These are phyloP conservation scores for Aurelia aurita complex sp. Pacific DNA, from an alignment of 30 jellyfish, hydroid and myxozoan genomes.

Conservation along the genomic window DNA sequence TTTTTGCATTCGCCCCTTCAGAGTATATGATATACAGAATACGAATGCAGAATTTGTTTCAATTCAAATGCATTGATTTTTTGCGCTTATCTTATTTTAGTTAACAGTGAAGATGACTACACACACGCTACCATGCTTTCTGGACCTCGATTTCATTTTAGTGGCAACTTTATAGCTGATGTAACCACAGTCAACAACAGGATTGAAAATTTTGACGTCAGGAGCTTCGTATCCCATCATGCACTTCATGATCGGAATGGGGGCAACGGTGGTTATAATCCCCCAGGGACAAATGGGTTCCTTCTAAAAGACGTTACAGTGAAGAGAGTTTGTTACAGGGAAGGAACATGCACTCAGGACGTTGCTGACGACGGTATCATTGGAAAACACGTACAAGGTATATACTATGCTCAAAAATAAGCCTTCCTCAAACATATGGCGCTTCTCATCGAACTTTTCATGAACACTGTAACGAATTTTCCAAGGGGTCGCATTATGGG, in stretches of 20 bases:
- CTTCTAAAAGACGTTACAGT: slow-evolving; percentile 11
- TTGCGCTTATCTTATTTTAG: too few species aligned
- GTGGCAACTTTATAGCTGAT: slow-evolving; percentile 43
- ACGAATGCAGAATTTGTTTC: too few species aligned
- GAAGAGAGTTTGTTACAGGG: slow-evolving; percentile 25
- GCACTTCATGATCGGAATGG: slow-evolving; percentile 36
- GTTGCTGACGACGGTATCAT: slow-evolving; percentile 2
- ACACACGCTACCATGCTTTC: slow-evolving; percentile 22
- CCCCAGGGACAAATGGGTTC: slow-evolving; percentile 47
- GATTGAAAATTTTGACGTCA: slow-evolving; percentile 21
- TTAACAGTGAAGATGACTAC: neutral
- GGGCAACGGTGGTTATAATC: slow-evolving; percentile 62
- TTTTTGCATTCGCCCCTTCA: too few species aligned
- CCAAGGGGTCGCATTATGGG: too few species aligned
- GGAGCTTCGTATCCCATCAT: slow-evolving; percentile 46
- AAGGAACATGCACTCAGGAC: slow-evolving; percentile 23
- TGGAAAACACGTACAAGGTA: slow-evolving; percentile 45
- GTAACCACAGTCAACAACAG: slow-evolving; percentile 46
- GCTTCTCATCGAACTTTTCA: too few species aligned
- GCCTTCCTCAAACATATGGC: too few species aligned
- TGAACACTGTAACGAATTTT: too few species aligned
- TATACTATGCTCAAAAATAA: too few species aligned
- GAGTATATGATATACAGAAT: too few species aligned
- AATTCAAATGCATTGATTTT: too few species aligned
- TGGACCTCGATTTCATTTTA: slow-evolving; percentile 63